phyloP scores from a whole-genome alignment of 1,140 invertebrate species.

The Pseudomyrmex gracilis region DNA sequence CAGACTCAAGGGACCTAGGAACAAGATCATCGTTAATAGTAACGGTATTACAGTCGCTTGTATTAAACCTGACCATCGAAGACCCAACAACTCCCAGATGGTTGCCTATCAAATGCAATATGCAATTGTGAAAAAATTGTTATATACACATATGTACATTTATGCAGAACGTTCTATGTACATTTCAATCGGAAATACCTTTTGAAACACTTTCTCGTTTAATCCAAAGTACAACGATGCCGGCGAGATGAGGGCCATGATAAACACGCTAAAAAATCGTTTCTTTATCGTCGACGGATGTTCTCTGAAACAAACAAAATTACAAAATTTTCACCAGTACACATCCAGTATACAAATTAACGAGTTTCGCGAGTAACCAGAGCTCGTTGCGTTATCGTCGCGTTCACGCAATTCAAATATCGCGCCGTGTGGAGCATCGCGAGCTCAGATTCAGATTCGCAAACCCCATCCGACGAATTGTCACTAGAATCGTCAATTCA shows the following conservation, averaged over 20 bases:
- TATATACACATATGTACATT: background rate
- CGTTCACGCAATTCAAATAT: background rate
- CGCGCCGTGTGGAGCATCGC: too few species aligned
- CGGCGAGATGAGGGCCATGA: conserved; percentile 93
- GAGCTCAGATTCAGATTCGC: too few species aligned
- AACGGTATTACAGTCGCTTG: conserved; percentile 91
- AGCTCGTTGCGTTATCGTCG: too few species aligned
- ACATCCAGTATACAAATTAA: too few species aligned
- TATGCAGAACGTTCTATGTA: background rate
- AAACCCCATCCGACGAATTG: background rate
- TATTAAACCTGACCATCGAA: conserved; percentile 90
- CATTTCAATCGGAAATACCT: conserved; percentile 81
- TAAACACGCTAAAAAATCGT: conserved; percentile 93
- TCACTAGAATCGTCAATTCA: too few species aligned
- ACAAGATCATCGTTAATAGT: conserved; percentile 93
- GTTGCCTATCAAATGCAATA: conserved; percentile 84
- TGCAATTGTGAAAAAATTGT: background rate
- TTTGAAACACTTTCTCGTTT: conserved; percentile 87
- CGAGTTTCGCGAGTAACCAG: too few species aligned
- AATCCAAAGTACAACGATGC: conserved; percentile 90
- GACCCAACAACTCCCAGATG: conserved; percentile 91
- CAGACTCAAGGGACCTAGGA: conserved; percentile 93
- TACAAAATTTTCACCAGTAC: background rate
- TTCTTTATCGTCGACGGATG: conserved; percentile 95
- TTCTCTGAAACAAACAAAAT: conserved; percentile 87